phyloP scores from a whole-genome alignment of 1,140 invertebrate species.

The Goniozus legneri region DNA sequence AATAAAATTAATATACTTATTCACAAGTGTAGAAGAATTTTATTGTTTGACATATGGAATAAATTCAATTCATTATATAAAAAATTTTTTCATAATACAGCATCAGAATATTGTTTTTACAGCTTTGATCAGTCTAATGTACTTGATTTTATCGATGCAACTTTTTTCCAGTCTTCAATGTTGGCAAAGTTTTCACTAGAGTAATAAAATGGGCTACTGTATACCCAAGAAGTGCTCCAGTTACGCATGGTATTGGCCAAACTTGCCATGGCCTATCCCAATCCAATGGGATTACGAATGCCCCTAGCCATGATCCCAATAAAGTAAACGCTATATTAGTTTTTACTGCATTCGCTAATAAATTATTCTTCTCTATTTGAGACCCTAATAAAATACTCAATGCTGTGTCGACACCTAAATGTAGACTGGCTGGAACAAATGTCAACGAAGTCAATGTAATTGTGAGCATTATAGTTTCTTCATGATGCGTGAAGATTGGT shows the following conservation, averaged over 20 bases:
- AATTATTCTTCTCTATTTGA: slow-evolving; percentile 50
- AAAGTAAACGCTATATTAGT: slow-evolving; percentile 62
- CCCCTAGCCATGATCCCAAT: slow-evolving; percentile 83
- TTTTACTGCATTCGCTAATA: slow-evolving; percentile 58
- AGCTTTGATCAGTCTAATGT: background rate
- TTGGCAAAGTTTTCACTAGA: slow-evolving; percentile 44
- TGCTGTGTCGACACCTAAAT: slow-evolving; percentile 59
- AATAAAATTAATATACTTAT: too few species aligned
- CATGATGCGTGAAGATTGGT: slow-evolving; percentile 61
- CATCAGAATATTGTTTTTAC: too few species aligned
- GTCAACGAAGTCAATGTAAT: slow-evolving; percentile 64
- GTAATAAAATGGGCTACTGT: slow-evolving; percentile 58
- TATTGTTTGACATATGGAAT: too few species aligned
- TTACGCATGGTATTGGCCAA: slow-evolving; percentile 75
- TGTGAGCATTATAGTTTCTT: slow-evolving; percentile 72
- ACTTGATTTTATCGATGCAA: slow-evolving; percentile 16
- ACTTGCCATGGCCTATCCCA: slow-evolving; percentile 89
- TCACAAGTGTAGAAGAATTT: too few species aligned
- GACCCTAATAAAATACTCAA: slow-evolving; percentile 56
- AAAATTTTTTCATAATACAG: too few species aligned
- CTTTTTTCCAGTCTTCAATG: slow-evolving; percentile 29
- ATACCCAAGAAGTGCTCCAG: slow-evolving; percentile 68
- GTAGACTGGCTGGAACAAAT: slow-evolving; percentile 62
- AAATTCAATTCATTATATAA: too few species aligned
- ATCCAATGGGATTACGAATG: slow-evolving; percentile 84